Base-by-base conservation (phyloP, 2,113 vertebrate species). In the Serilophus lunatus region DNA sequence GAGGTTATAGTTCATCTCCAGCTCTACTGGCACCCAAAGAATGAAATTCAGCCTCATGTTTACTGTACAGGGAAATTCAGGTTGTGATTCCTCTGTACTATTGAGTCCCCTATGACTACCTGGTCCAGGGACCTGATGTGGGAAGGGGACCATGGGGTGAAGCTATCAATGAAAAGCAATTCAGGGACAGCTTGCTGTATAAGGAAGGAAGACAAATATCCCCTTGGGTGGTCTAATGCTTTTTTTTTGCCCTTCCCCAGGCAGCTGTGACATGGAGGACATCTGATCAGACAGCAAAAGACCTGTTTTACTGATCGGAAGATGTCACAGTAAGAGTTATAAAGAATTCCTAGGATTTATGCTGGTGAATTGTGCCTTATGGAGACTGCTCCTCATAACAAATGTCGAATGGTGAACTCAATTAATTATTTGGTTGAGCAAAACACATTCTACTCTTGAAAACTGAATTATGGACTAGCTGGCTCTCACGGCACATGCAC, bases 401-500 rank as follows among this genome's bases (percentile, higher is more conserved):
- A 90, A 88, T 54, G 53, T 54, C 68, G 76, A 57, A 69, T 20
- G 13, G 28, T 72, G 45, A 93, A 70, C 38, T 59, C 33, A 94
- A 94, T 79, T 87, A 82, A 78, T 86, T 85, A 69, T 35, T 64
- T 61, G 49, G 49, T 90, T 88, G 50, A 92, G 56, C 20, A 88
- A 95, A 93, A 72, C 28, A 33, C 22, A 36, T 59, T 72, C n/a
- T 2, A 82, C 28, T 35, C 45, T 74, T 82, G 51, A 88, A 95
- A 89, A 91, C 31, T 78, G 86, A 91, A 54, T 80, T 85, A 87
- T 16, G 26, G 57, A 83, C 79, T 69, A 86, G 50, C 56, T 66
- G 35, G 35, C 29, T 86, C 42, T 90, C 42, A 33, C 4, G 15
- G 56, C 24, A 63, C 17, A 33, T 3, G 42, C 33, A 50, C 26